Base-by-base conservation (phyloP, 2,888 invertebrate genomes). In the Unio delphinus region DNA sequence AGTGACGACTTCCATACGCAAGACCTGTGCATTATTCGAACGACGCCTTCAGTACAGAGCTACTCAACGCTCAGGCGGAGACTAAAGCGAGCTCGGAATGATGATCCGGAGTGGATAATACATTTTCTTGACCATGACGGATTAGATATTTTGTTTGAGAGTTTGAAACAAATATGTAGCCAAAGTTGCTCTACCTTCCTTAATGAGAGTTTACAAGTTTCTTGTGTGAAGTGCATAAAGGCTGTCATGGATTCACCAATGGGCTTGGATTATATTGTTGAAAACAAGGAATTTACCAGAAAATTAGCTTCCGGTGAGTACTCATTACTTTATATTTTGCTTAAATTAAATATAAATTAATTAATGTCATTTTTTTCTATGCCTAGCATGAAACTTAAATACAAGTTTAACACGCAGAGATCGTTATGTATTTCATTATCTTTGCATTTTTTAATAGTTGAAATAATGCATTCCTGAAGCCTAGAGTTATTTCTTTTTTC, bases 251-350 rank as follows among this genome's bases (percentile, higher is more conserved):
- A 96, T 92, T 95, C 96, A 89, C 94, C 95, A 86, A 95, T 96
- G 90, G 96, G 96, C 86, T 93, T 97, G 91, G 97, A 97, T 92
- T 96, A 96, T 91, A 97, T 97, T 90, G 96, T 97, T 85, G 97
- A 97, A 91, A 96, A 96, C 92, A 95, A 95, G 83, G 97, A 97
- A 91, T 96, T 97, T 91, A 95, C 95, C 85, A 93, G 94, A 86
- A 97, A 97, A 91, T 93, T 97, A 88, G 96, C 96, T 68, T 94
- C 95, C 87, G 93, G 93, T 93, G 78, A 76, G 86, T 66, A n/a
- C 60, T 59, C 30, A 60, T 54, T 69, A 20, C 59, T n/a, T 23
- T 65, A 63, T 54, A 61, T 28, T 58, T 7, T 58, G 58, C 23
- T 58, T 58, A 34, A 34, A 0, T 34, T 34, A 34, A 7, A 34